Percentiles rank a stretch among this genome's conserved stretches.
Conservation (phyloP, 1,140 invertebrate genomes). For the Camponotus pennsylvanicus region DNA sequence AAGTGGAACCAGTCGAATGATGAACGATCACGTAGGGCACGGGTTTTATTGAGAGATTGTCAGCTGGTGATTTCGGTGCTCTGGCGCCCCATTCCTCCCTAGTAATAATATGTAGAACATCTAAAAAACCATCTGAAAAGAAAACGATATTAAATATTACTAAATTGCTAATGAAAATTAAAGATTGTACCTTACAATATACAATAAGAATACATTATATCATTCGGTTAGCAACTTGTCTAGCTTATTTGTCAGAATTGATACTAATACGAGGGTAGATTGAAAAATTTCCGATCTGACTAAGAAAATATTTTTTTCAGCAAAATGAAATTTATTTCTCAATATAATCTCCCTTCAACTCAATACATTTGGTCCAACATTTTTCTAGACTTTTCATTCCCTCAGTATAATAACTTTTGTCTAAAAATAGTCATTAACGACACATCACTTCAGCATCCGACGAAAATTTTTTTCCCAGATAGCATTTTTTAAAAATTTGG, state of each 20-base stretch:
- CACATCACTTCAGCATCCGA: too few relatives aligned
- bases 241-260: neutral
- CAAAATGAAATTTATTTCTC: too few relatives aligned
- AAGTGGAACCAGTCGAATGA: slow-evolving; percentile 80
- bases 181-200: neutral
- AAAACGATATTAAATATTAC: neutral
- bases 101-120: slow-evolving; percentile 72
- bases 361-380: too few relatives aligned
- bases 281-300: too few relatives aligned
- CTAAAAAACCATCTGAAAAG: slow-evolving; percentile 25
- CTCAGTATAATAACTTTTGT: too few relatives aligned
- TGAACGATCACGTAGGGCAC: slow-evolving; percentile 82
- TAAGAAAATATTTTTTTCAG: too few relatives aligned
- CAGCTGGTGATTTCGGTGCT: slow-evolving; percentile 20
- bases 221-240: too few relatives aligned
- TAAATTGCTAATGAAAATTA: neutral
- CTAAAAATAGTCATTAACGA: too few relatives aligned
- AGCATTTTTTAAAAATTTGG: too few relatives aligned
- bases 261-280: neutral
- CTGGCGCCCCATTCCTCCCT: slow-evolving; percentile 80
- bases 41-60: slow-evolving; percentile 70
- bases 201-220: neutral
- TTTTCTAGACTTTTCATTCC: too few relatives aligned
- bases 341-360: too few relatives aligned
- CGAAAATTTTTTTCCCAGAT: too few relatives aligned